These are phyloP conservation scores for Aurelia coerulea DNA, from an alignment of 30 jellyfish, hydroid and myxozoan genomes.

Conservation along the genomic window DNA sequence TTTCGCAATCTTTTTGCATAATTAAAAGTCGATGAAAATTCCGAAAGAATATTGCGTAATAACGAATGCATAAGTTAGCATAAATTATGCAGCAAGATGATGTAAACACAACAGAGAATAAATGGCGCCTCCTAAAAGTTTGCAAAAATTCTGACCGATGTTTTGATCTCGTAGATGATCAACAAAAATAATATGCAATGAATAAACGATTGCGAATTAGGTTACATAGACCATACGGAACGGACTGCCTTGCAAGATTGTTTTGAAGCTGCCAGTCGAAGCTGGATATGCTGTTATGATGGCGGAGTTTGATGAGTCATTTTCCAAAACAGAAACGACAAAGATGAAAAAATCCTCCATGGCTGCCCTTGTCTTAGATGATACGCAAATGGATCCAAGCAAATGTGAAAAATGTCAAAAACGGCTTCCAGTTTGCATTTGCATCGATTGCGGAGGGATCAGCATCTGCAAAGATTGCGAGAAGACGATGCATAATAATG, in stretches of 20 bases:
- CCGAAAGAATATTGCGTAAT: constrained; percentile 26
- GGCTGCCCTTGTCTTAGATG: constrained; percentile 9
- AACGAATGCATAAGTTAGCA: constrained; percentile 37
- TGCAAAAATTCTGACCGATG: neutral
- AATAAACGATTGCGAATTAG: no score
- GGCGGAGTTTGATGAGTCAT: constrained; percentile 70
- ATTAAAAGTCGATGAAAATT: no score
- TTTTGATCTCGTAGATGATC: neutral
- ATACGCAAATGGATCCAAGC: constrained; percentile 5
- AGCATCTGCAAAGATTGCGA: constrained; percentile 80
- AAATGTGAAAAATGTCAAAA: constrained; percentile 60
- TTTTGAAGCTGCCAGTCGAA: neutral
- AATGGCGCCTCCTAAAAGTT: constrained; percentile 51
- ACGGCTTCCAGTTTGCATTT: constrained; percentile 51
- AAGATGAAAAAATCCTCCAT: constrained; percentile 42
- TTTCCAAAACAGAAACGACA: constrained; percentile 66
- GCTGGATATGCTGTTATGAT: constrained; percentile 17
- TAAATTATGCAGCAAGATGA: constrained; percentile 42
- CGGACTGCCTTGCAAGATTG: no score
- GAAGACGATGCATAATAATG: constrained; percentile 55
- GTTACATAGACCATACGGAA: no score
- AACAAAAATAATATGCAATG: no score
- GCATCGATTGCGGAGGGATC: constrained; percentile 91
- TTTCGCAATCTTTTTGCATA: no score
- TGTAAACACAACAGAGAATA: constrained; percentile 46